Percentiles rank a stretch among this genome's conserved stretches.
These are phyloP conservation scores for Stercorarius parasiticus DNA, from an alignment of 2,113 vertebrate genomes.

Conservation along the genomic window DNA sequence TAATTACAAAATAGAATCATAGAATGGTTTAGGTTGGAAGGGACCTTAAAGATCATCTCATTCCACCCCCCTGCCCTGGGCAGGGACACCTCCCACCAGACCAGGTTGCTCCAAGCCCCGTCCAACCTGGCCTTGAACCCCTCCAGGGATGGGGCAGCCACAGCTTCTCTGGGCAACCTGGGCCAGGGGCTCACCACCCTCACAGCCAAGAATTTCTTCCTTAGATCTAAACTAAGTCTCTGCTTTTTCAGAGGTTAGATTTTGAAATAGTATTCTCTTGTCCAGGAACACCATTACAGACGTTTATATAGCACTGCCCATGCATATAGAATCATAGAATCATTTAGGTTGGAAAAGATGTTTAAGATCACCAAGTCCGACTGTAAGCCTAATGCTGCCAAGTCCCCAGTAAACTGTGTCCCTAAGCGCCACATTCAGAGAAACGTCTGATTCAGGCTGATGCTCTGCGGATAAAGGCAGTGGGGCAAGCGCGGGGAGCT, in stretches of 20 bases:
- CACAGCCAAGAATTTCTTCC: neutral
- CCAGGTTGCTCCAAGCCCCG: neutral
- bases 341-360: neutral
- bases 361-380: neutral
- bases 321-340: neutral
- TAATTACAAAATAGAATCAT: neutral
- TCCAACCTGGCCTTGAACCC: neutral
- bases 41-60: neutral
- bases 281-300: neutral
- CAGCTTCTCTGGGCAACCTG: neutral
- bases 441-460: neutral
- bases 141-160: neutral
- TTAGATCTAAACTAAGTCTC: neutral
- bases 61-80: neutral
- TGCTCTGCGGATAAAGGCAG: fast-evolving
- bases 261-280: neutral
- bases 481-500: neutral
- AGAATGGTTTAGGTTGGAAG: neutral
- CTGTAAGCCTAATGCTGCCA: neutral
- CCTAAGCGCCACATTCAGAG: neutral
- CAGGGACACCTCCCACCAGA: neutral
- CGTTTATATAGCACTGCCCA: fast-evolving
- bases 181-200: neutral
- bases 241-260: neutral
- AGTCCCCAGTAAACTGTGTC: neutral